These are phyloP conservation scores for Anomalospiza imberbis DNA, from an alignment of 2,797 vertebrate genomes.

Conservation along the genomic window DNA sequence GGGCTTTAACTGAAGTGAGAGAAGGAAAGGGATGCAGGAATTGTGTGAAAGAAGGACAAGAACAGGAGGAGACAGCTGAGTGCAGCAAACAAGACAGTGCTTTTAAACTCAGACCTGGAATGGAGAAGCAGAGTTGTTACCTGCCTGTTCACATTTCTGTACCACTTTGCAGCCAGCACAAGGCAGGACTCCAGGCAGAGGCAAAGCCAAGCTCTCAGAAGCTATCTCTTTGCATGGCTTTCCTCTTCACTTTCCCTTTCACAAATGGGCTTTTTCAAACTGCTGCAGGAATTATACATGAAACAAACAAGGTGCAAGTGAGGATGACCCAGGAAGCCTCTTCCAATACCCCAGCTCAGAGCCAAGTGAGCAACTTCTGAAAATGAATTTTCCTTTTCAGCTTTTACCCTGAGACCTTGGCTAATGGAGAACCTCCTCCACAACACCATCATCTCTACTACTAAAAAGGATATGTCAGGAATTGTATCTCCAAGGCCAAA, in stretches of 20 bases:
- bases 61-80: background rate
- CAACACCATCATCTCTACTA: background rate
- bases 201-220: background rate
- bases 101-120: background rate
- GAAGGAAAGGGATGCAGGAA: background rate
- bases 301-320: fast-evolving
- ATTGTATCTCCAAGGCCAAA: background rate
- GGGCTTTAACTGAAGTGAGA: background rate
- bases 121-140: background rate
- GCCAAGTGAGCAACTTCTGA: background rate
- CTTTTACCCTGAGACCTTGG: background rate
- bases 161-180: background rate
- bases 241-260: background rate
- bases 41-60: background rate
- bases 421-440: background rate
- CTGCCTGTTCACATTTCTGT: background rate
- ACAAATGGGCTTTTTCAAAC: background rate
- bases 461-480: background rate
- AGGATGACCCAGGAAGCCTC: background rate
- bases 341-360: background rate
- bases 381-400: background rate
- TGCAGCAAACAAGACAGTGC: background rate
- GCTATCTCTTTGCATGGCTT: background rate
- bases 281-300: background rate
- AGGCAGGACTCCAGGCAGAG: background rate